phyloP scores from a whole-genome alignment of 2,797 vertebrate genomes.

The Thalassophryne amazonica region DNA sequence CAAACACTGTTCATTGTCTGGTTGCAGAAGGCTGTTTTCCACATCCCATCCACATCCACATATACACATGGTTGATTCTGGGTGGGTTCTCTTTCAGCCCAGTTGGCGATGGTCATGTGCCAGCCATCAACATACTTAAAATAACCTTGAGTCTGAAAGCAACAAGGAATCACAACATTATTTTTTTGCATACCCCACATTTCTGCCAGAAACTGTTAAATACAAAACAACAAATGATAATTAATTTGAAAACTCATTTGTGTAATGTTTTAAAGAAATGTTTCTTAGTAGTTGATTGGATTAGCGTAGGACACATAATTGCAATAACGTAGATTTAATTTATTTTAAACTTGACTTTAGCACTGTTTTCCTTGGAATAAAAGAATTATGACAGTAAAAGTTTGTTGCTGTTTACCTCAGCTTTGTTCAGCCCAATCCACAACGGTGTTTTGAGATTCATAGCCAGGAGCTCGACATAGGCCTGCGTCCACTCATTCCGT shows the following conservation, averaged over 20 bases:
- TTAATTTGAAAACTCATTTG: too few relatives aligned
- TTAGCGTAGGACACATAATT: too few relatives aligned
- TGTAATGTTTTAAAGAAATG: too few relatives aligned
- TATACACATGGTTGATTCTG: slow-evolving; percentile 83
- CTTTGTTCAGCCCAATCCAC: slow-evolving; percentile 92
- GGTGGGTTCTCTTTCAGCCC: slow-evolving; percentile 83
- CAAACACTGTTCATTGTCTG: slow-evolving; percentile 83
- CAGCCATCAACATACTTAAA: slow-evolving; percentile 87
- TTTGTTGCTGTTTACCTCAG: slow-evolving; percentile 70
- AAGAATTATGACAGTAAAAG: not conserved
- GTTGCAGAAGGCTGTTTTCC: slow-evolving; percentile 87
- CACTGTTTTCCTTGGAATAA: too few relatives aligned
- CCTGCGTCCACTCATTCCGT: slow-evolving; percentile 77
- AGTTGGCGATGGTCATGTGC: slow-evolving; percentile 80
- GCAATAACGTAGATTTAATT: too few relatives aligned
- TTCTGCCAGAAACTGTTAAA: too few relatives aligned
- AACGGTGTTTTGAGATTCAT: slow-evolving; percentile 72
- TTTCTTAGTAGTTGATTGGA: too few relatives aligned
- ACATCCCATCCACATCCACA: slow-evolving; percentile 79
- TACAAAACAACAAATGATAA: too few relatives aligned
- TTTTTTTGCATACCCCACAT: not conserved
- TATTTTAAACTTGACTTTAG: too few relatives aligned
- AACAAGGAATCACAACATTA: not conserved
- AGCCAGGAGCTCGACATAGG: slow-evolving; percentile 79
- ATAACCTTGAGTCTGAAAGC: slow-evolving; percentile 77